phyloP scores from a whole-genome alignment of 2,888 invertebrate species.

The Netelia melanura region DNA sequence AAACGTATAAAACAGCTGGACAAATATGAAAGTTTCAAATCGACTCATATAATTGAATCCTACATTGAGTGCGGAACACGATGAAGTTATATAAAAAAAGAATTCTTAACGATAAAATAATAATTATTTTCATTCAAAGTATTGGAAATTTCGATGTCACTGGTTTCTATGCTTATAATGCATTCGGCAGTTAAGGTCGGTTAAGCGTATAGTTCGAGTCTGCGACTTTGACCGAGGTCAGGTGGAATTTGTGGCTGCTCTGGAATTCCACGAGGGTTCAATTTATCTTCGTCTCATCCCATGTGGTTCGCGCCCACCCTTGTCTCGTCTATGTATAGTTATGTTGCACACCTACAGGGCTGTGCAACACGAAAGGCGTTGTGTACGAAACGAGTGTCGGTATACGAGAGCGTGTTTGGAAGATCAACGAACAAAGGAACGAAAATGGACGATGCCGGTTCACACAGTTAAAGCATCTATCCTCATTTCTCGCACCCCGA shows the following conservation, averaged over 20 bases:
- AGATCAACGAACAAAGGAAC: neutral
- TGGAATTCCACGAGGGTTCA: constrained; percentile 29
- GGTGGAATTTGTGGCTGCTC: constrained; percentile 18
- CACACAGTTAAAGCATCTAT: constrained; percentile 33
- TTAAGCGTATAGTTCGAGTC: neutral
- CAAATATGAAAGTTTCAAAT: constrained; percentile 3
- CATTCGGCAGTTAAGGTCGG: neutral
- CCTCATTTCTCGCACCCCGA: constrained; percentile 33
- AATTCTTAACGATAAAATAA: neutral
- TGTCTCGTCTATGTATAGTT: neutral
- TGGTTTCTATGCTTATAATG: neutral
- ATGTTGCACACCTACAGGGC: neutral
- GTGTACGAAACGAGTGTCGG: neutral
- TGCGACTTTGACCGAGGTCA: constrained; percentile 16
- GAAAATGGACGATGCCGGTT: constrained; percentile 27
- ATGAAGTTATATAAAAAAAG: neutral
- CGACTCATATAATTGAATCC: no score
- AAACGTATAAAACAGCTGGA: constrained; percentile 9
- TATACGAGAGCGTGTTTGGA: neutral
- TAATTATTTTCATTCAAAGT: neutral
- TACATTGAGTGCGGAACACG: neutral
- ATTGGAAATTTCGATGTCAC: no score
- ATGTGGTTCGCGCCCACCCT: neutral
- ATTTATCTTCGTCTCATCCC: constrained; percentile 39
- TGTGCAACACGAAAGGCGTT: neutral